Conservation (phyloP, 2,113 vertebrate species). For the Erpornis zantholeuca region DNA sequence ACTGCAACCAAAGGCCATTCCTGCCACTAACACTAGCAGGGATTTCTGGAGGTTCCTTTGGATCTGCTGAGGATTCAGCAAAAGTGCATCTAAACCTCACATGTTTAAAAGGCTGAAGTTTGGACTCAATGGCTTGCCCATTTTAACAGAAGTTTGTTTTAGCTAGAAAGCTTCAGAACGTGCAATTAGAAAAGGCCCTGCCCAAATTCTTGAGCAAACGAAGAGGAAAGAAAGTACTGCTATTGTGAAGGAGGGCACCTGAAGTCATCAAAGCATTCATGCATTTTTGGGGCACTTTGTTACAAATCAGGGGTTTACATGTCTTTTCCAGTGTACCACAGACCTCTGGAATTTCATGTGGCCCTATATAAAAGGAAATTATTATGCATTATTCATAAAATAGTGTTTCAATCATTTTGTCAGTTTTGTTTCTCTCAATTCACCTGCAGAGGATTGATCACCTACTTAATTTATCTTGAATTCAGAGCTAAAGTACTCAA, state of each 20-base stretch:
- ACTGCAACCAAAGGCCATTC: background rate
- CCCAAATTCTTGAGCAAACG: background rate
- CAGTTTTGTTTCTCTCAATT: background rate
- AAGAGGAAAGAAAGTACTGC: background rate
- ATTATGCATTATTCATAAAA: background rate
- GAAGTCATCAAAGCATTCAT: background rate
- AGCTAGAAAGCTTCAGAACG: background rate
- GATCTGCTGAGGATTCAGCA: background rate
- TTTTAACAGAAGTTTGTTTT: background rate
- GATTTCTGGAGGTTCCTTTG: background rate
- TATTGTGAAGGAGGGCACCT: background rate
- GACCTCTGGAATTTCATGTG: background rate
- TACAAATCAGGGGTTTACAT: background rate
- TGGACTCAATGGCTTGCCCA: background rate
- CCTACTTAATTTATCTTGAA: background rate
- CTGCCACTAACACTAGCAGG: fast-evolving
- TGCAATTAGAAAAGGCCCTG: background rate
- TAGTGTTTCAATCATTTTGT: background rate
- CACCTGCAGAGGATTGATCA: background rate
- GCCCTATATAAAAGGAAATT: background rate
- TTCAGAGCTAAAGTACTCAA: background rate
- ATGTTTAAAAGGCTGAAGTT: background rate
- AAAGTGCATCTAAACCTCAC: background rate
- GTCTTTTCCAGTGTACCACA: background rate
- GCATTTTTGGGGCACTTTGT: background rate